phyloP scores from a whole-genome alignment of 2,113 vertebrate species.

The Gnathonemus longibarbis region DNA sequence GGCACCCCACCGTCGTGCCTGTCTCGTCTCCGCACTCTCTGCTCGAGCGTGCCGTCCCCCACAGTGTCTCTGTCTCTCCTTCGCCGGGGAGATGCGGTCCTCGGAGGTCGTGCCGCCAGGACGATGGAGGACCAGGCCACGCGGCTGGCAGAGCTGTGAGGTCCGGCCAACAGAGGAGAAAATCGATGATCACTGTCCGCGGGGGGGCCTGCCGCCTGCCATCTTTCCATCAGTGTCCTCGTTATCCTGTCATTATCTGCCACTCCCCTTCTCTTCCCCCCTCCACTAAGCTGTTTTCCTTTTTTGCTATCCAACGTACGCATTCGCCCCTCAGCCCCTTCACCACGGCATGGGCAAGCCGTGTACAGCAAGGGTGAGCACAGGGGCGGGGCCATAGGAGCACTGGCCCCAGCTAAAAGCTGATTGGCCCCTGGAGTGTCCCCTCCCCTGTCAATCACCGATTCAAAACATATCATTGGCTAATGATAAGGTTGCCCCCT shows the following conservation, averaged over 20 bases:
- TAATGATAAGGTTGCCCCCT: not conserved
- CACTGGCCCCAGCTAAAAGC: not conserved
- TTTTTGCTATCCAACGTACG: not conserved
- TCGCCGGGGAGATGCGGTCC: slow-evolving; percentile 25
- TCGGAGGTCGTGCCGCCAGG: not conserved
- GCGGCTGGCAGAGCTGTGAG: slow-evolving; percentile 41
- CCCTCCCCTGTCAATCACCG: not conserved
- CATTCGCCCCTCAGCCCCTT: not conserved
- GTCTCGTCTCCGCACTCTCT: slow-evolving; percentile 23
- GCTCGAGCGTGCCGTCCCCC: not conserved
- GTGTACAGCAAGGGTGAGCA: not conserved
- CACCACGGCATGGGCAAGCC: not conserved
- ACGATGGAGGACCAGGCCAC: slow-evolving; percentile 13
- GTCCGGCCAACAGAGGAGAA: slow-evolving; percentile 53
- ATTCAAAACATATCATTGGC: not conserved
- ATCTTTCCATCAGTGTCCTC: slow-evolving; percentile 40
- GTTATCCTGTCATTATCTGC: slow-evolving; percentile 54
- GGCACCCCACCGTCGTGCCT: not conserved
- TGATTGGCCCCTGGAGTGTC: not conserved
- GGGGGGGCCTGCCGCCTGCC: slow-evolving; percentile 35
- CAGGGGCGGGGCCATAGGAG: not conserved
- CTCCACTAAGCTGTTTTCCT: not conserved
- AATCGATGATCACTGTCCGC: slow-evolving; percentile 56
- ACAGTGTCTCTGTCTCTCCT: not conserved
- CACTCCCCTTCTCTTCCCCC: slow-evolving; percentile 18